Evolutionary conservation across 2,888 invertebrate genomes (phyloP), one percentile per base, ranked within the genome.

Genomic region (Dicycla oo): DNA sequence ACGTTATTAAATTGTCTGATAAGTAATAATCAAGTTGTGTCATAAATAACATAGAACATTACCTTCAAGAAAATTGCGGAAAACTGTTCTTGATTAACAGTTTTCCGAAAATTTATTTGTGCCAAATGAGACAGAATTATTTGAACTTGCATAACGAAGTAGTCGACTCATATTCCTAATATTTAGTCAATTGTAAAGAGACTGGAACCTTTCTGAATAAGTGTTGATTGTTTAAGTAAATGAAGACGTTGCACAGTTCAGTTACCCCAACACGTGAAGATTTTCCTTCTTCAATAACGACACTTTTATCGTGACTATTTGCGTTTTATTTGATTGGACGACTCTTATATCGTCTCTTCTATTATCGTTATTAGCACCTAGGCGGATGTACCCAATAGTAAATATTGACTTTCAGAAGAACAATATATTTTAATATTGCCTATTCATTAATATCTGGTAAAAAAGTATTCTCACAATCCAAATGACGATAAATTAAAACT

Each of bases 181-280:
- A 70, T 82, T 73, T 76, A 54, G 7, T 54, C 57, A 68, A 57
- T 58, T 63, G 47, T 65, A 38, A 65, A 60, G 18, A 67, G 10
- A 56, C 57, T 61, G 56, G 23, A 56, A 54, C 43, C 30, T 64
- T 75, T 78, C 38, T 60, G 58, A 73, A 65, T 23, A 53, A 40
- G 72, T 73, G 82, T 51, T 76, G 65, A 82, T 69, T 70, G 18
- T 60, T 70, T 63, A 65, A 34, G 69, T 69, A 68, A 73, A 68
- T 75, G 47, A 69, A 57, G 34, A 69, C 53, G 57, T 64, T 53
- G 20, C 38, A 63, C 60, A 80, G 85, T 78, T 83, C 78, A 84
- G 8, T 74, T 49, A 84, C 68, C 83, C 45, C 69, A 11, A 51
- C 54, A 30, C 10, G 26, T 30, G n/a, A 58, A 61, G 60, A 63